Evolutionary conservation across 2,888 invertebrate genomes (phyloP), one percentile per base, ranked within the genome.

Genomic region (Synanthedon myopaeformis): DNA sequence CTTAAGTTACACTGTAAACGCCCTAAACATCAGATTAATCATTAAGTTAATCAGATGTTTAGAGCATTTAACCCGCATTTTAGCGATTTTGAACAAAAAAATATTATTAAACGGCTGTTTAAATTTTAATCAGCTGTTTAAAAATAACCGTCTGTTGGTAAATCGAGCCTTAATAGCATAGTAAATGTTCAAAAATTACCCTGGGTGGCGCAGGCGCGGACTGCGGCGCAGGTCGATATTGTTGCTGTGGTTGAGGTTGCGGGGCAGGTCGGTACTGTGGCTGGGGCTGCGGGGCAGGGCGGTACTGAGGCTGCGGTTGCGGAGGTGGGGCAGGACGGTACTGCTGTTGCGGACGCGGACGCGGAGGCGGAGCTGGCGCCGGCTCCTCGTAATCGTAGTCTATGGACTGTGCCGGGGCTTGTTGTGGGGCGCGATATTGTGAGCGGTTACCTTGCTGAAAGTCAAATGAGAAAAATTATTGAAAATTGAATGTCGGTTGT

Each of bases 341-440:
- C 54, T 69, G 64, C 28, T 59, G 65, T 19, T 55, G 59, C 11
- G 59, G 61, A 51, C 61, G 72, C 23, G 70, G 57, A 49, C 57
- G 61, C 57, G 61, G 72, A 57, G 62, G 63, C 3, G 70, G 77
- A 11, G 70, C 63, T 8, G 75, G 75, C 0, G 76, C 74, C 50
- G 64, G 58, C 50, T 83, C 83, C 10, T 82, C 78, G 64, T 82
- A 85, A 68, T 83, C 83, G 63, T 79, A 79, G 69, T 82, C 82
- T 51, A 70, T 61, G 3, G 68, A 61, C 41, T 73, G 71, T 14
- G 13, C 42, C 23, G 55, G 49, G 5, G 62, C 35, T 35, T 35
- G 60, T 35, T 67, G 69, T 35, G 71, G 69, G 3, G 70, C 70
- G 11, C 74, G 72, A 68, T 79, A 76, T 55, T 79, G 79, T 55